Base-by-base conservation (phyloP, 1,140 invertebrate genomes). In the Sogatella furcifera region DNA sequence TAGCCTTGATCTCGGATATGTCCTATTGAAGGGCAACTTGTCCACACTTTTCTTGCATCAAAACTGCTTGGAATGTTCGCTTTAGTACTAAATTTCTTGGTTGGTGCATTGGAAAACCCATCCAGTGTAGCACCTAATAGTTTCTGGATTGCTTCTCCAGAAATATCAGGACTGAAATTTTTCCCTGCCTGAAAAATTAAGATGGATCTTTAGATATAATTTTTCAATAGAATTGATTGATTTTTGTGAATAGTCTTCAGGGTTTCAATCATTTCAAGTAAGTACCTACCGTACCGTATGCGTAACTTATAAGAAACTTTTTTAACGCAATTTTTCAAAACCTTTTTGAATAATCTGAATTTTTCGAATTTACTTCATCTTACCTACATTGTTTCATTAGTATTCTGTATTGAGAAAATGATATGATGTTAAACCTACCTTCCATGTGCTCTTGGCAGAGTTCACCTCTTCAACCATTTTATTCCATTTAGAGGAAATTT, bases 1-100 rank as follows among this genome's bases (percentile, higher is more conserved):
- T 78, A 77, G 8, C 80, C 85, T 72, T 90, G 88, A 78, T 91
- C 88, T 57, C 86, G 75, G 34, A 90, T 82, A 70, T 89, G 85
- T 43, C 75, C 75, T 63, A 91, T 81, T 0, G 89, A 88, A 0
- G 86, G 84, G 67, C 92, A 96, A 65, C 89, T 71, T 0, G 89
- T 81, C 90, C 91, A 95, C 61, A 88, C 76, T 59, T 78, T 72
- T 34, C 90, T 75, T 0, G 89, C 72, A 74, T 95, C 91, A 71
- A 94, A 95, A 64, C 80, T 76, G n/a, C 82, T 80, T 0, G 91
- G 91, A 9, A 90, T 38, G 13, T 58, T 22, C 8, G 17, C 19
- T 8, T 58, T 43, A 14, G 24, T 24, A 4, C 17, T 15, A 6
- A 38, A 15, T 10, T 15, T 56, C 19, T 38, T 41, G 21, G 19